Base-by-base conservation (phyloP, 2,888 invertebrate genomes). In the Drosophila setosimentum region DNA sequence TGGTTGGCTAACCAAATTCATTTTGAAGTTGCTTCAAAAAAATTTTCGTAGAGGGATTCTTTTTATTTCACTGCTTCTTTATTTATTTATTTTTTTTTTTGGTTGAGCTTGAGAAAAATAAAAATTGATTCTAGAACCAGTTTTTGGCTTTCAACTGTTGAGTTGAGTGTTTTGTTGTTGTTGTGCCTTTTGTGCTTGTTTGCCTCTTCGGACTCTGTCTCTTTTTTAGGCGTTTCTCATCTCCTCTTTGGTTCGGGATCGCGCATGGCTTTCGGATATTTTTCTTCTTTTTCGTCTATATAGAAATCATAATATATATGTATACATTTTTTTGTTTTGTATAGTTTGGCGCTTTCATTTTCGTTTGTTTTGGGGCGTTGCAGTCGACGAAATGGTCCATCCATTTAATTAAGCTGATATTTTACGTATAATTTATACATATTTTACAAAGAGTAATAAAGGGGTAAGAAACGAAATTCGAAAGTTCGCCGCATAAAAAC, bases 61-160 rank as follows among this genome's bases (percentile, higher is more conserved):
- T 73, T 77, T 63, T 24, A 59, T 58, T 73, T 70, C 51, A 48
- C 18, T 61, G 60, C 49, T 45, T 45, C 65, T 65, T 57, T 49
- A n/a, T n/a, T 37, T 24, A 62, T 27, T 59, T 62, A 40, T 60
- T 64, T 55, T 61, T 40, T 54, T 51, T 70, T 75, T 83, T 59
- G 63, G 65, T 64, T 68, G 62, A 70, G 83, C 89, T 83, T 87
- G 89, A 87, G 75, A 89, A 84, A 84, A 78, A 89, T 74, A 85
- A 87, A 84, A 89, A 88, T 89, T 89, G 88, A 89, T 85, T 89
- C 90, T 89, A 86, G 88, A 85, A 85, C 90, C 85, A 69, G 90
- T 85, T 84, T 87, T 80, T 71, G 74, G 67, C 75, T 84, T 81
- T 45, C 45, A 45, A 45, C 45, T 24, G 45, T 45, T 45, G 45